Evolutionary conservation across 1,140 invertebrate species (phyloP).

Genomic region (Paraescarpia echinospica): DNA sequence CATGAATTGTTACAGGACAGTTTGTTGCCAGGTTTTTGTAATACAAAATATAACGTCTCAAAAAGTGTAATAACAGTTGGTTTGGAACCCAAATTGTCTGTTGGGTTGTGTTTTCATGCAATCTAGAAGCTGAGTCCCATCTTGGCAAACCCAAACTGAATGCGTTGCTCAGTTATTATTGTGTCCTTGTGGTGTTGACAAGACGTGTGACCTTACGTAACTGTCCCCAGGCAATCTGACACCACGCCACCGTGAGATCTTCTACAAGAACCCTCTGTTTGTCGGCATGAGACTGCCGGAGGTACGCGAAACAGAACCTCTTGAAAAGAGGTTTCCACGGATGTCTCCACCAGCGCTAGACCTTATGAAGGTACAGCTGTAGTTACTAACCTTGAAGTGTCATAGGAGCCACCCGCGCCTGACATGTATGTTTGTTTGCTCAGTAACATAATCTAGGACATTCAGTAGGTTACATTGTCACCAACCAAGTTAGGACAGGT

Average conservation of each 20-base stretch:
- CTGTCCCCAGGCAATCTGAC: conserved; percentile 55
- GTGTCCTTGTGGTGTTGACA: background rate
- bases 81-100: too few relatives aligned
- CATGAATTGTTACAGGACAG: too few relatives aligned
- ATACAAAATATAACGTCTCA: too few relatives aligned
- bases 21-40: too few relatives aligned
- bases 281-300: conserved; percentile 58
- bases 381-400: background rate
- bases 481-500: background rate
- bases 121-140: background rate
- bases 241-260: conserved; percentile 67
- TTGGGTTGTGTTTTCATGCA: background rate
- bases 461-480: background rate
- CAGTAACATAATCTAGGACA: background rate
- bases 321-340: conserved; percentile 62
- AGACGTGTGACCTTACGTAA: background rate
- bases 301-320: conserved; percentile 51
- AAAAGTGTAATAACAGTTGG: too few relatives aligned
- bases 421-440: conserved; percentile 3
- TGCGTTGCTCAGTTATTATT: background rate
- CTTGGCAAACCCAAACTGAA: background rate
- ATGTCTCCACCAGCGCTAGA: conserved; percentile 63
- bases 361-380: conserved; percentile 58
- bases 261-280: conserved; percentile 64
- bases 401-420: background rate